Conservation (phyloP, 2,888 invertebrate genomes). For the Biston stratarius region DNA sequence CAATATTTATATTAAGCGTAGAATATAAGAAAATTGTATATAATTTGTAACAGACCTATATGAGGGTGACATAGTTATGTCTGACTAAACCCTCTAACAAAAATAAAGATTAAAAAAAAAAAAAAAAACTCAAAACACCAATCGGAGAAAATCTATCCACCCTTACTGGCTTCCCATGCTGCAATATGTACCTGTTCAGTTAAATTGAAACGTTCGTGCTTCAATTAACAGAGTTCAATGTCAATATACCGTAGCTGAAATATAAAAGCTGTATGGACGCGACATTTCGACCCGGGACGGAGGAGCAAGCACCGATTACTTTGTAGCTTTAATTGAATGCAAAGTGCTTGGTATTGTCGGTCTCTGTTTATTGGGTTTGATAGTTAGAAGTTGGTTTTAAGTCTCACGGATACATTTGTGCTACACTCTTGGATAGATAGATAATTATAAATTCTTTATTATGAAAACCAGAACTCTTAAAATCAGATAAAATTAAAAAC, state of each 20-base stretch:
- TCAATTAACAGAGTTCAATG: constrained; percentile 36
- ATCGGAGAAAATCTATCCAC: background rate
- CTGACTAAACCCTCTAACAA: no score
- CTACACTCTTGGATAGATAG: no score
- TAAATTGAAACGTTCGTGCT: constrained; percentile 35
- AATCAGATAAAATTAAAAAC: no score
- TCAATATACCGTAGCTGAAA: constrained; percentile 35
- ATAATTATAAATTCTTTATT: no score
- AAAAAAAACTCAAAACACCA: no score
- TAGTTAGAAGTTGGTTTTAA: background rate
- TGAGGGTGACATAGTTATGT: no score
- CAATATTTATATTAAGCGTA: no score
- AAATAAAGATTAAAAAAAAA: no score
- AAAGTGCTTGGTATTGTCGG: constrained; percentile 14
- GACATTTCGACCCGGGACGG: constrained; percentile 30
- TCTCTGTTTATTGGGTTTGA: constrained; percentile 19
- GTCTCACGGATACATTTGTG: no score
- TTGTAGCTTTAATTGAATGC: constrained; percentile 34
- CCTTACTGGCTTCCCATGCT: constrained; percentile 13
- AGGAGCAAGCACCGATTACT: constrained; percentile 22
- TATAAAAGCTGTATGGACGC: constrained; percentile 21
- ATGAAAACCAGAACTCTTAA: no score
- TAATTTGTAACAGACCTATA: no score
- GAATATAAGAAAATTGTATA: no score
- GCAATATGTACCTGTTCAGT: constrained; percentile 11